Base-by-base conservation (phyloP, 2,113 vertebrate genomes). In the Aleadryas rufinucha region DNA sequence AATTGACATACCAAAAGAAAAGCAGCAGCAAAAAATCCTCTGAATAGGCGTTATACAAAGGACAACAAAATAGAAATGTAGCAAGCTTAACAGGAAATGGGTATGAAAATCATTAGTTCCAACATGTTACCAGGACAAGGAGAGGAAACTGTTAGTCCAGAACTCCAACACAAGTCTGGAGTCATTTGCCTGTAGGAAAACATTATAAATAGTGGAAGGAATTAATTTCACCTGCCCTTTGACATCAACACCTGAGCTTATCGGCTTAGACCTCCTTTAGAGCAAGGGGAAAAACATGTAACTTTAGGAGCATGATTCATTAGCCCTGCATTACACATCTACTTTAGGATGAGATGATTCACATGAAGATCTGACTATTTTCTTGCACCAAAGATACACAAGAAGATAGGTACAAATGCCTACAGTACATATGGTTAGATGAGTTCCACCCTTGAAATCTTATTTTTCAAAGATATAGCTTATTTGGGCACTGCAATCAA, bases 211-310 rank as follows among this genome's bases (percentile, higher is more conserved):
- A 79, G 69, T 6, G 13, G 23, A 86, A 93, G 27, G 47, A 95
- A 84, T 80, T 80, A 22, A 84, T 59, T 94, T 94, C 71, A 74
- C 76, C 64, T 92, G 69, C 39, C 71, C 63, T 90, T 66, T 69
- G 39, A 84, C 90, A 95, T 33, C 54, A 84, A 77, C 90, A 92
- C 68, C 86, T 92, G 59, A 96, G 76, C 30, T 92, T 87, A 84
- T n/a, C 1, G 0, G 50, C 76, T 77, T 47, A 90, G 42, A 54
- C 30, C 28, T 88, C 71, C 60, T 86, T 83, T 59, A 78, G 4
- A 95, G 37, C 0, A 1, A 95, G 24, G 26, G 35, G 33, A 53
- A 92, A 92, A 95, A 27, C 35, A 83, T 5, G 7, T 45, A 92
- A 86, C 68, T 86, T 89, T 33, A 90, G 54, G 17, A 84, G 33